Conservation (phyloP, 2,888 invertebrate species). For the Alcis repandata region DNA sequence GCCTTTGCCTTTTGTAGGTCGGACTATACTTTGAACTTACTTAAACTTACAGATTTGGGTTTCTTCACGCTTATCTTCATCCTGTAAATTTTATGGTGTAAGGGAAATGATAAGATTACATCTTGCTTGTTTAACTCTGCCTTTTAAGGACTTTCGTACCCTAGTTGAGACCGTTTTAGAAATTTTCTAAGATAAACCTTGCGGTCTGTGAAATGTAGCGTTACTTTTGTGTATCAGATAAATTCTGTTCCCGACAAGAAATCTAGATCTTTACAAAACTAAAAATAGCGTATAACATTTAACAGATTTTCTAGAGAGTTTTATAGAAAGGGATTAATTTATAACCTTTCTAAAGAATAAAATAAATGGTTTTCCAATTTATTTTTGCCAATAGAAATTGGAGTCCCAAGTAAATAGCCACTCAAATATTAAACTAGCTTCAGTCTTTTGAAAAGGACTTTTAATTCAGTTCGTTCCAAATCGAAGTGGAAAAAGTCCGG, state of each 20-base stretch:
- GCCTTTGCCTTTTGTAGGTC: slow-evolving; percentile 43
- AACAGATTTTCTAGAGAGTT: neutral
- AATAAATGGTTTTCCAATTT: slow-evolving; percentile 9
- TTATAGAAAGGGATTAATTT: neutral
- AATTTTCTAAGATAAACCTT: slow-evolving; percentile 19
- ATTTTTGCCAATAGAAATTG: slow-evolving; percentile 19
- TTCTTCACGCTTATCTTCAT: slow-evolving; percentile 35
- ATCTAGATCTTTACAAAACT: neutral
- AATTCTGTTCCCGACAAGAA: neutral
- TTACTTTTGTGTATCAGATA: slow-evolving; percentile 19
- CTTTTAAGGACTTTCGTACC: slow-evolving; percentile 33
- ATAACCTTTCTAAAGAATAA: neutral
- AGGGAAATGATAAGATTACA: slow-evolving; percentile 38
- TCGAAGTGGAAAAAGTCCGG: slow-evolving; percentile 37
- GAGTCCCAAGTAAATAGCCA: slow-evolving; percentile 24
- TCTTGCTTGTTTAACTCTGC: slow-evolving; percentile 28
- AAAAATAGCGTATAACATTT: neutral
- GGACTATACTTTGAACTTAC: slow-evolving; percentile 44
- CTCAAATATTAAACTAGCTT: slow-evolving; percentile 31
- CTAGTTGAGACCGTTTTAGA: slow-evolving; percentile 24
- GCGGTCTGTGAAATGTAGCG: slow-evolving; percentile 18
- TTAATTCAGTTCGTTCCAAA: slow-evolving; percentile 43
- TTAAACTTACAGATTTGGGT: slow-evolving; percentile 34
- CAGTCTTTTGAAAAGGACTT: slow-evolving; percentile 32
- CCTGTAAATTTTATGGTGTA: slow-evolving; percentile 38